Conservation (phyloP, 2,888 invertebrate species). For the Cephalotes varians region DNA sequence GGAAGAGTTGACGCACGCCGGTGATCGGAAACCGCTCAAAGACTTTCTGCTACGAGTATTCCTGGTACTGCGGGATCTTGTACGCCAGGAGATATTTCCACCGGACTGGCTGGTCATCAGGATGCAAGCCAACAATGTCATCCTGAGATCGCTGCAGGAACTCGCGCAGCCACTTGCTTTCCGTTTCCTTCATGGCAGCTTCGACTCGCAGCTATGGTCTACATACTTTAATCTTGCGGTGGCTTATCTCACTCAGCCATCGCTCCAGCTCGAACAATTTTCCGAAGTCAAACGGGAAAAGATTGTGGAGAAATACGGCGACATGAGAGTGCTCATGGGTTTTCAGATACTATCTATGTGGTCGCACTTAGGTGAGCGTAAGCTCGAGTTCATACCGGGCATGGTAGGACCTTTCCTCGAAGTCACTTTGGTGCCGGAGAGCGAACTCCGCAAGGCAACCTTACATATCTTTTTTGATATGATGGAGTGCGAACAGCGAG, state of each 20-base stretch:
- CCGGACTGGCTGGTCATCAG: conserved; percentile 96
- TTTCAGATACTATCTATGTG: conserved; percentile 96
- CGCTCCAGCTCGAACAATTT: conserved; percentile 93
- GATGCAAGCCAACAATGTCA: conserved; percentile 94
- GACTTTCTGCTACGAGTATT: conserved; percentile 95
- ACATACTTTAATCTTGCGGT: conserved; percentile 93
- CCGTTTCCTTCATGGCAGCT: conserved; percentile 90
- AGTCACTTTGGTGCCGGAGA: conserved; percentile 96
- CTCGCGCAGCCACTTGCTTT: conserved; percentile 95
- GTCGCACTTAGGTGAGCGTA: conserved; percentile 95
- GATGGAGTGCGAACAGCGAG: conserved; percentile 96
- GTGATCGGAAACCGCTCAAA: conserved; percentile 93
- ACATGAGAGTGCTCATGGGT: conserved; percentile 97
- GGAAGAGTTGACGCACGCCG: conserved; percentile 90
- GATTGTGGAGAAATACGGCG: conserved; percentile 92
- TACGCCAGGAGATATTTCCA: conserved; percentile 93
- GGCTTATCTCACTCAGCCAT: conserved; percentile 92
- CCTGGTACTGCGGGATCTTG: conserved; percentile 92
- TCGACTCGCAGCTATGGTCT: conserved; percentile 89
- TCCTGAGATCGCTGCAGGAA: conserved; percentile 94
- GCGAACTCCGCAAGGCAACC: conserved; percentile 94
- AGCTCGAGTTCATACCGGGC: conserved; percentile 95
- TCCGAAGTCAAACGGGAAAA: conserved; percentile 93
- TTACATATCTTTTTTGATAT: conserved; percentile 97
- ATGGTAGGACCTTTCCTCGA: conserved; percentile 98